Conservation (phyloP, 2,797 vertebrate species). For the Sebastes alutus region DNA sequence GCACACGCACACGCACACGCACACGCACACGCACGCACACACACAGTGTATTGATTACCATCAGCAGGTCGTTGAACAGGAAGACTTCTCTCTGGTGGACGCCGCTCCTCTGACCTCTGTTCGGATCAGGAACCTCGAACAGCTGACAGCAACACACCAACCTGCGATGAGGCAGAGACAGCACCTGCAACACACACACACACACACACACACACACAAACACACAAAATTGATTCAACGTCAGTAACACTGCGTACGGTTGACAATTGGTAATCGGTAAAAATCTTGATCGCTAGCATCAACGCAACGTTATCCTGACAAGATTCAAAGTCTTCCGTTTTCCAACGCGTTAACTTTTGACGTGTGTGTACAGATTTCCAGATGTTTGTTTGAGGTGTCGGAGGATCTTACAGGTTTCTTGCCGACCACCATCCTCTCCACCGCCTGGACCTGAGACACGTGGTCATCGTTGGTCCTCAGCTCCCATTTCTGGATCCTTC, state of each 20-base stretch:
- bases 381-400: not conserved
- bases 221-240: not conserved
- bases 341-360: not conserved
- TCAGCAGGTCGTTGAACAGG: conserved; percentile 95
- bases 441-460: conserved; percentile 95
- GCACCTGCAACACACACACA: conserved; percentile 78
- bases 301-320: too few species aligned
- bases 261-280: too few species aligned
- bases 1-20: not conserved
- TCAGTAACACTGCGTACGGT: too few species aligned
- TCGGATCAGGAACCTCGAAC: conserved; percentile 94
- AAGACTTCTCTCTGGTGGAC: conserved; percentile 95
- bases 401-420: conserved; percentile 91
- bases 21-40: not conserved
- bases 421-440: conserved; percentile 95
- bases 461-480: conserved; percentile 96
- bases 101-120: conserved; percentile 90
- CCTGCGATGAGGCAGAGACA: conserved; percentile 91
- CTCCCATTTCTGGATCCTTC: conserved; percentile 94
- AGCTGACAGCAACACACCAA: conserved; percentile 95
- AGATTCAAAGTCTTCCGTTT: not conserved
- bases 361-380: not conserved
- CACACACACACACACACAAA: conserved; percentile 11
- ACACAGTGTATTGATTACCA: conserved; percentile 77
- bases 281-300: too few species aligned